Conservation (phyloP, 2,888 invertebrate genomes). For the Tetranychus piercei region DNA sequence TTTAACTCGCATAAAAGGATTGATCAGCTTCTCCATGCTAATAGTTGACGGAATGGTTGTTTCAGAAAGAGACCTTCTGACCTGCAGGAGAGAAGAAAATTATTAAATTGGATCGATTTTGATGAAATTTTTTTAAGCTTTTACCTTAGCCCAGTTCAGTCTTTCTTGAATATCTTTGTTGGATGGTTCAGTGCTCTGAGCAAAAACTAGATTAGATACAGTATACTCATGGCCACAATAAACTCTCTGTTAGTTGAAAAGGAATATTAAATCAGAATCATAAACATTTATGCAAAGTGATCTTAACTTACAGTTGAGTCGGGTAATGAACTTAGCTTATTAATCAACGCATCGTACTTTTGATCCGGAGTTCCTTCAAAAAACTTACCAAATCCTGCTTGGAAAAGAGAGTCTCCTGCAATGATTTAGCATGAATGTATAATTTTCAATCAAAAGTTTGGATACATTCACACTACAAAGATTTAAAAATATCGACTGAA, state of each 20-base stretch:
- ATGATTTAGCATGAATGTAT: no score
- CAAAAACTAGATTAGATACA: constrained; percentile 69
- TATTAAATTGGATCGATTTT: background rate
- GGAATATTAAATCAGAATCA: background rate
- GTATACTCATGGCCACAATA: constrained; percentile 98
- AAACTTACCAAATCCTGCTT: constrained; percentile 87
- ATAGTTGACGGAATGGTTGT: constrained; percentile 85
- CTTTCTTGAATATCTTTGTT: constrained; percentile 47
- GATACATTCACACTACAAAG: no score
- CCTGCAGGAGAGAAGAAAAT: constrained; percentile 21
- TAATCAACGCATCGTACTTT: constrained; percentile 69
- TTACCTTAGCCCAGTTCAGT: constrained; percentile 46
- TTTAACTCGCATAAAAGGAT: constrained; percentile 84
- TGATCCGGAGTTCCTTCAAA: constrained; percentile 92
- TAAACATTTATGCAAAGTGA: background rate
- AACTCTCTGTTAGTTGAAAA: constrained; percentile 37
- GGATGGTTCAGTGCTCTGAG: constrained; percentile 60
- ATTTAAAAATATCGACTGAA: no score
- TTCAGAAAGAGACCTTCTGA: constrained; percentile 37
- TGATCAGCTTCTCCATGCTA: constrained; percentile 61
- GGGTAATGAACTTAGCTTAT: constrained; percentile 58
- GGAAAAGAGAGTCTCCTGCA: constrained; percentile 81
- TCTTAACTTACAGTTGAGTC: constrained; percentile 47
- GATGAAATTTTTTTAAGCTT: background rate
- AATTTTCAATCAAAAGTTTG: background rate